Evolutionary conservation across 1,140 invertebrate genomes (phyloP).

Genomic region (Drosophila athabasca): DNA sequence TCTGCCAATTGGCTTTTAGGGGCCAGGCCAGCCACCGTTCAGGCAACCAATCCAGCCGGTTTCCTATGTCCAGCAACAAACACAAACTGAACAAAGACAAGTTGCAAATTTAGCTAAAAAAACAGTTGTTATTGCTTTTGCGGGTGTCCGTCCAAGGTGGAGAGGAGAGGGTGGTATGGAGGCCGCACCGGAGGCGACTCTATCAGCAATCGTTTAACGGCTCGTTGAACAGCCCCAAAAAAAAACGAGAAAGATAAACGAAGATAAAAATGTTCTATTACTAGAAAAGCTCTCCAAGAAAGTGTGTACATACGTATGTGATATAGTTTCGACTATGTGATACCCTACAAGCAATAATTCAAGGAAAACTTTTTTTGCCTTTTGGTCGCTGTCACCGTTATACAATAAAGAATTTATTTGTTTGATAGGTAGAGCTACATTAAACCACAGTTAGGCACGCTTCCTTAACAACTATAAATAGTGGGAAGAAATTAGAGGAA

Average conservation of each 20-base stretch:
- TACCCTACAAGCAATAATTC: too few species aligned
- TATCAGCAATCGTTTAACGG: slow-evolving; percentile 76
- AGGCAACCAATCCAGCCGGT: slow-evolving; percentile 44
- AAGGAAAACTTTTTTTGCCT: too few species aligned
- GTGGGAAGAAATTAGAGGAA: too few species aligned
- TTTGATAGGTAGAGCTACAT: too few species aligned
- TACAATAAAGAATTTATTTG: too few species aligned
- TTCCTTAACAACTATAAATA: too few species aligned
- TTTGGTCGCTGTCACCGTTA: too few species aligned
- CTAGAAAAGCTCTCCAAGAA: slow-evolving; percentile 36
- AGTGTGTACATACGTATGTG: too few species aligned
- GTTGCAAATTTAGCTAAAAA: slow-evolving; percentile 54
- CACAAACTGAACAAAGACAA: slow-evolving; percentile 65
- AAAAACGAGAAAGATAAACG: slow-evolving; percentile 6
- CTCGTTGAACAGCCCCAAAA: slow-evolving; percentile 66
- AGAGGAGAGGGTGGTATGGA: slow-evolving; percentile 1
- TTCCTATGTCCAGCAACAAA: slow-evolving; percentile 37
- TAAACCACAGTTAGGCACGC: too few species aligned
- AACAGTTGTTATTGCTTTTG: slow-evolving; percentile 51
- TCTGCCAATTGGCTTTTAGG: slow-evolving; percentile 54
- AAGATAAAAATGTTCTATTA: slow-evolving; percentile 37
- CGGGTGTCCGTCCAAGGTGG: slow-evolving; percentile 28
- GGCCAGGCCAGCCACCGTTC: slow-evolving; percentile 22
- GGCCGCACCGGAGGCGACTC: slow-evolving; percentile 37
- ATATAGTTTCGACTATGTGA: too few species aligned